Percentiles rank a stretch among this genome's conserved stretches.
Evolutionary conservation across 2,113 vertebrate genomes (phyloP).

Genomic region (Plestiodon gilberti): DNA sequence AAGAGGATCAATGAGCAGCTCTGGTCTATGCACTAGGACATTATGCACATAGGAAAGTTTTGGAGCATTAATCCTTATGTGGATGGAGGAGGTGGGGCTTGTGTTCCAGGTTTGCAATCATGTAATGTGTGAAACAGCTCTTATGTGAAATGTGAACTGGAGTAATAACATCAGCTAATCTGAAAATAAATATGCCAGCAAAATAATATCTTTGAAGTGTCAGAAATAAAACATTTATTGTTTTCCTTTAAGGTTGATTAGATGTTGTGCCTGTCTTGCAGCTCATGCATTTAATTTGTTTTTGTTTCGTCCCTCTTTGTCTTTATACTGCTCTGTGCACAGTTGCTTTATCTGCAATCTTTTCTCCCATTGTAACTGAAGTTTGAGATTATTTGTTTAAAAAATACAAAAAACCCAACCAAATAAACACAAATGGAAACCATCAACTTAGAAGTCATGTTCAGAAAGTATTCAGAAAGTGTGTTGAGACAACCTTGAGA

Average conservation of each 20-base stretch:
- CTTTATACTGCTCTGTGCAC: neutral
- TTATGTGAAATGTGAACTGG: neutral
- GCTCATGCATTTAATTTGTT: neutral
- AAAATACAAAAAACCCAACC: neutral
- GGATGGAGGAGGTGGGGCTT: too few species aligned
- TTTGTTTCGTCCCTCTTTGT: neutral
- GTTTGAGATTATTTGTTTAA: neutral
- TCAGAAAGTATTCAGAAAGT: neutral
- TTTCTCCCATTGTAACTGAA: neutral
- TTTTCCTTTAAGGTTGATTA: neutral
- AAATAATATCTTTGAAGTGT: neutral
- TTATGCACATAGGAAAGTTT: too few species aligned
- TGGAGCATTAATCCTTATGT: too few species aligned
- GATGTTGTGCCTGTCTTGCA: neutral
- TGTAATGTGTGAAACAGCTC: neutral
- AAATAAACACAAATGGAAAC: neutral
- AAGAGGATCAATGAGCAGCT: too few species aligned
- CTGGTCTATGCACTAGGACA: too few species aligned
- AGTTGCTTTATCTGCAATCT: neutral
- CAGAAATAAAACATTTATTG: neutral
- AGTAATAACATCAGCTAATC: neutral
- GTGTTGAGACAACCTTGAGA: neutral
- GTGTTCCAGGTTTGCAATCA: neutral
- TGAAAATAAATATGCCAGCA: neutral
- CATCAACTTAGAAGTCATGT: neutral